Base-by-base conservation (phyloP, 2,113 vertebrate genomes). In the Osmerus mordax region DNA sequence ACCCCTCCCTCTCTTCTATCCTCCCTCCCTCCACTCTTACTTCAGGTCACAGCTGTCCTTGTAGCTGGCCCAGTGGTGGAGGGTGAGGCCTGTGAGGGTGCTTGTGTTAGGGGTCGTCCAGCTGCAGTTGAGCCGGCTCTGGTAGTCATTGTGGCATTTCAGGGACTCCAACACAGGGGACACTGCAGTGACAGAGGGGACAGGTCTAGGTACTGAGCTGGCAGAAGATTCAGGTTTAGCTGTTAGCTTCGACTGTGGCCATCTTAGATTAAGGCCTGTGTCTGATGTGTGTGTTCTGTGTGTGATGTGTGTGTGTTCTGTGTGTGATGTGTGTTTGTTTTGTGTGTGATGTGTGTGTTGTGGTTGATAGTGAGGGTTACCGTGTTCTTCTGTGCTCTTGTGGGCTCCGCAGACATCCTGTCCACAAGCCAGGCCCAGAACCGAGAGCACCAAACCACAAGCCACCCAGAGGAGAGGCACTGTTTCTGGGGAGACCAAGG, bases 401-500 rank as follows among this genome's bases (percentile, higher is more conserved):
- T 28, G 60, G 23, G 28, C 28, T 14, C 6, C 4, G 23, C 60
- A 62, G 60, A 4, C 21, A 0, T 29, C 23, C 15, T 62, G 25
- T 62, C 21, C 60, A 62, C 23, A 11, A 59, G 4, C 36, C 36
- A 9, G 15, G 60, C 60, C 23, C 21, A 62, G 60, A 25, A 41
- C 67, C 69, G 54, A 66, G 71, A 71, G 51, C 53, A 71, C 15
- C 11, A 14, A 29, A 63, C 67, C 53, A 47, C 67, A 58, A 21
- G 47, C 36, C 54, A 29, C 65, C 51, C 54, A 54, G 69, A 36
- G 77, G 68, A 32, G 21, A 56, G 64, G 41, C 11, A 13, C 28
- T 21, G 23, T 62, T 13, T 25, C 60, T 62, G 56, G 23, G 18
- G 2, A 54, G 47, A 25, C 14, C 23, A 16, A 41, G 15, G 55